Conservation (phyloP, 2,888 invertebrate genomes). For the Tenthredo notha region DNA sequence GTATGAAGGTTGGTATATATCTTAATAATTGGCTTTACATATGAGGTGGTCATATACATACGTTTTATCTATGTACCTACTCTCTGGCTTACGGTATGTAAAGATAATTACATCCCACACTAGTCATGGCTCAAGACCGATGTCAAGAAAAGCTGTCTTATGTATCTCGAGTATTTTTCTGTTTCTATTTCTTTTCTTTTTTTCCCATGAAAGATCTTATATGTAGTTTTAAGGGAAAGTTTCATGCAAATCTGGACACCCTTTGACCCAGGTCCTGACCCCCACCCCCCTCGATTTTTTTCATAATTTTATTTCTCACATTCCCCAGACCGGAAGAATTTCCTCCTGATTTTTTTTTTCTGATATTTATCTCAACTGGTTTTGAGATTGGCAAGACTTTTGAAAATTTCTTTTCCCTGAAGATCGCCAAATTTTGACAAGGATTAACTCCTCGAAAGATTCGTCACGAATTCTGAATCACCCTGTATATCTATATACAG, state of each 20-base stretch:
- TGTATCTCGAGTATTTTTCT: not conserved
- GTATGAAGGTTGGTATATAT: constrained; percentile 11
- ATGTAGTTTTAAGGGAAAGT: not conserved
- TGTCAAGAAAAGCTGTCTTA: not conserved
- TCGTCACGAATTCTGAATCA: too few relatives aligned
- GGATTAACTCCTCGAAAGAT: too few relatives aligned
- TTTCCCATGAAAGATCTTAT: not conserved
- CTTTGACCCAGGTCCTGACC: too few relatives aligned
- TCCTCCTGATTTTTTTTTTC: too few relatives aligned
- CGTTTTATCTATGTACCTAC: not conserved
- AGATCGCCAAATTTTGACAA: too few relatives aligned
- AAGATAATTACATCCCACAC: constrained; percentile 25
- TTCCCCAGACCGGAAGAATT: too few relatives aligned
- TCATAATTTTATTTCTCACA: too few relatives aligned
- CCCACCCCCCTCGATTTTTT: too few relatives aligned
- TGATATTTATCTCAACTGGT: too few relatives aligned
- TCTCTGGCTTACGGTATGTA: not conserved
- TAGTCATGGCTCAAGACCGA: not conserved
- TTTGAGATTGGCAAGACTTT: too few relatives aligned
- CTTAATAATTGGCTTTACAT: not conserved
- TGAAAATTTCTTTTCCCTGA: too few relatives aligned
- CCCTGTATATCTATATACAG: not conserved
- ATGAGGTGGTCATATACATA: not conserved
- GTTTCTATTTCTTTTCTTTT: not conserved
- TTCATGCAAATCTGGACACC: too few relatives aligned